phyloP scores from a whole-genome alignment of 2,797 vertebrate species.

The Phoebastria nigripes region DNA sequence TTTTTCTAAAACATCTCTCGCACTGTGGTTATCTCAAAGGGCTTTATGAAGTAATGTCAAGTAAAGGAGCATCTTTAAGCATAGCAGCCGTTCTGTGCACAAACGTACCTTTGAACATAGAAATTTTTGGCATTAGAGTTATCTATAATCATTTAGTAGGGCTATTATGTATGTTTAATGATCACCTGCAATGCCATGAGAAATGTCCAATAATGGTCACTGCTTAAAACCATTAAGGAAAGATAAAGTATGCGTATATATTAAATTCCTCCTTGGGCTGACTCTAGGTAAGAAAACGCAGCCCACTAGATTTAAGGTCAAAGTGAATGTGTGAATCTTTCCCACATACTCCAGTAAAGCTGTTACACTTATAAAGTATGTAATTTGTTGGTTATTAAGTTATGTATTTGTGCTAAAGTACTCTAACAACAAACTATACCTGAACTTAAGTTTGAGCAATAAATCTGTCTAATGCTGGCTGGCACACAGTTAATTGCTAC shows the following conservation, averaged over 20 bases:
- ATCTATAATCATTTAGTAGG: neutral
- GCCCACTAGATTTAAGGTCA: neutral
- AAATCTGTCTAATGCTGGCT: neutral
- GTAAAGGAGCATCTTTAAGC: neutral
- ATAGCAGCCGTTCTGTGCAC: neutral
- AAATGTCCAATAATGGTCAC: neutral
- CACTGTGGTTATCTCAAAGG: conserved; percentile 3
- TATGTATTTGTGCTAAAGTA: neutral
- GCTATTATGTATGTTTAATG: neutral
- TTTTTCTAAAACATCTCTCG: neutral
- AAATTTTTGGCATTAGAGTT: neutral
- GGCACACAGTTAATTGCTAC: neutral
- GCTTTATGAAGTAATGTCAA: conserved; percentile 8
- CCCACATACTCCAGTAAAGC: neutral
- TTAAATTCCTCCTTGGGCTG: neutral
- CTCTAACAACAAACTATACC: neutral
- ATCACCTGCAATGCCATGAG: neutral
- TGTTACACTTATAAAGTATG: neutral
- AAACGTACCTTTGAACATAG: neutral
- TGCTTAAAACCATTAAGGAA: neutral
- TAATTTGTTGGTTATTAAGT: neutral
- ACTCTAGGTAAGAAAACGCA: neutral
- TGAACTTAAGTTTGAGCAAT: neutral
- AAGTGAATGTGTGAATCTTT: neutral
- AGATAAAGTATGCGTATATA: neutral